Percentiles rank a stretch among this genome's conserved stretches.
Evolutionary conservation across 1,140 invertebrate species (phyloP).

Genomic region (Diploscapter pachys): DNA sequence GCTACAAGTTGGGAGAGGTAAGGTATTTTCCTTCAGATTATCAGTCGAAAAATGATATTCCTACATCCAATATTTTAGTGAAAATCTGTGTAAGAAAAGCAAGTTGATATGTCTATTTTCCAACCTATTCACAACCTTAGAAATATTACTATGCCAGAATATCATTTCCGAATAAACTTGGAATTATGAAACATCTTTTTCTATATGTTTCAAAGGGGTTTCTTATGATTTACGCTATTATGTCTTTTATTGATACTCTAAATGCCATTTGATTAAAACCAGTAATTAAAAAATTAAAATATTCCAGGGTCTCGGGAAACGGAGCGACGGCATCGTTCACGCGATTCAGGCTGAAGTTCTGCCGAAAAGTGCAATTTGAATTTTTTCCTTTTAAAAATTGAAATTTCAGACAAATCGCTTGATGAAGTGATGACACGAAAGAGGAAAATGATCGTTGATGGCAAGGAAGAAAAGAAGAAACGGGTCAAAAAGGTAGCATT

Average conservation of each 20-base stretch:
- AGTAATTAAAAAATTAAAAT: too few species aligned
- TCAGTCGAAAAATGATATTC: neutral
- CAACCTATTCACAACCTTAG: too few species aligned
- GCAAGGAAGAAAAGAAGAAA: neutral
- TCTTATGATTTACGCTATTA: too few species aligned
- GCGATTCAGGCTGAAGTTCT: constrained; percentile 5
- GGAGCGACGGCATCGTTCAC: constrained; percentile 12
- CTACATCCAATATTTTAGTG: too few species aligned
- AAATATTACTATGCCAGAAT: too few species aligned
- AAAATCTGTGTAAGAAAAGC: too few species aligned
- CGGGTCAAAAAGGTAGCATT: neutral
- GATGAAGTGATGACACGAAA: neutral
- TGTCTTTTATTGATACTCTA: too few species aligned
- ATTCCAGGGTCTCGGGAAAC: constrained; percentile 11
- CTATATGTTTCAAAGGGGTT: too few species aligned
- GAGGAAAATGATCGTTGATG: neutral
- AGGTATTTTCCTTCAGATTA: neutral
- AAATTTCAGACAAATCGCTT: neutral
- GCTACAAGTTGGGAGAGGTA: constrained; percentile 16
- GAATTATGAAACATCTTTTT: too few species aligned
- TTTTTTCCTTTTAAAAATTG: neutral
- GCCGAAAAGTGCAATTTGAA: neutral
- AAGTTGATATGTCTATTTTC: too few species aligned
- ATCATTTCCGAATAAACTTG: too few species aligned
- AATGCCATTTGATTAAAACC: too few species aligned